phyloP scores from a whole-genome alignment of 2,888 invertebrate species.

The Ariolimax columbianus region DNA sequence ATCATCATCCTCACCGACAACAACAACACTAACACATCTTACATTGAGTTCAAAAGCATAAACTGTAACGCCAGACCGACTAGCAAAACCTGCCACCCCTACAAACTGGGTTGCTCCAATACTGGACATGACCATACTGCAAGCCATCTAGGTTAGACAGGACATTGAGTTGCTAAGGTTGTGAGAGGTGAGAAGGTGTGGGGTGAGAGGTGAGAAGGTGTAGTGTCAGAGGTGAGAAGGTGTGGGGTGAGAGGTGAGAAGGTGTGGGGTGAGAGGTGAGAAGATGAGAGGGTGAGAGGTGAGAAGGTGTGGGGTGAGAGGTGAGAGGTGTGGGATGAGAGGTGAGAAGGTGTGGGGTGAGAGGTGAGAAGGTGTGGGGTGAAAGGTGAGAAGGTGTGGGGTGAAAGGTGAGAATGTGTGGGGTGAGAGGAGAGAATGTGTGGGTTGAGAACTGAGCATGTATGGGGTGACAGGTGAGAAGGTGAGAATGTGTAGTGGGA shows the following conservation, averaged over 20 bases:
- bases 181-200: not conserved
- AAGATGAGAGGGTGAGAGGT: too few species aligned
- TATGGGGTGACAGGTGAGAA: not conserved
- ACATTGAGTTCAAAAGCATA: slow-evolving; percentile 44
- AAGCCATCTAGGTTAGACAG: slow-evolving; percentile 29
- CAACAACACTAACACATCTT: not conserved
- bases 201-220: not conserved
- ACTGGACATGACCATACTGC: slow-evolving; percentile 37
- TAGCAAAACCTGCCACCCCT: slow-evolving; percentile 30
- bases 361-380: too few species aligned
- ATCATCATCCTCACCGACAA: not conserved
- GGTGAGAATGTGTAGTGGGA: not conserved
- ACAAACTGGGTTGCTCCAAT: slow-evolving; percentile 36
- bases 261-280: too few species aligned
- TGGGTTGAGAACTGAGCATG: not conserved
- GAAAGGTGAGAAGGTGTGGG: too few species aligned
- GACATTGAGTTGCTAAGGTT: too few species aligned
- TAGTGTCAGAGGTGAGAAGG: not conserved
- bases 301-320: too few species aligned
- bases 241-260: too few species aligned
- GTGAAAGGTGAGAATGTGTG: too few species aligned
- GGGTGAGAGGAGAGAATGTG: too few species aligned
- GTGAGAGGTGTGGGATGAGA: too few species aligned
- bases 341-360: too few species aligned
- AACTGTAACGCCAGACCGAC: slow-evolving; percentile 26